Percentiles rank a stretch among this genome's conserved stretches.
Conservation (phyloP, 2,113 vertebrate genomes). For the Cinclus cinclus region DNA sequence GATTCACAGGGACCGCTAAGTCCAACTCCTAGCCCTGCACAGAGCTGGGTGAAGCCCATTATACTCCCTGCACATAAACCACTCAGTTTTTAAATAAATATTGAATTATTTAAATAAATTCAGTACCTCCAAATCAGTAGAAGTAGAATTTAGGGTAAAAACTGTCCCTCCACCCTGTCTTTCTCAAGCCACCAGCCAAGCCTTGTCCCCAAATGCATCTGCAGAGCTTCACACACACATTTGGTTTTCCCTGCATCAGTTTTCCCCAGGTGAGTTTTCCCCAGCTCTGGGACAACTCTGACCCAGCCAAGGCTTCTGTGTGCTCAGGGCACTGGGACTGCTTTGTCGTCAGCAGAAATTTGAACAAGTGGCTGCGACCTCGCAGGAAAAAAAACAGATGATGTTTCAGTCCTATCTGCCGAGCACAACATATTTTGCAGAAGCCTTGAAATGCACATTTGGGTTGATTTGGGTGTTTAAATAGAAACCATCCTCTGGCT, state of each 20-base stretch:
- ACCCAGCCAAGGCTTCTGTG: not conserved
- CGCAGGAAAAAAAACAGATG: not conserved
- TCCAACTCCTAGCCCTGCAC: not conserved
- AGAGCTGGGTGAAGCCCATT: not conserved
- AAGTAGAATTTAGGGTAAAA: not conserved
- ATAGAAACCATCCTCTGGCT: not conserved
- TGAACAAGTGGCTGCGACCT: not conserved
- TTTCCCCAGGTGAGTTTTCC: not conserved
- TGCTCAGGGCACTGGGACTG: not conserved
- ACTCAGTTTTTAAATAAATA: not conserved
- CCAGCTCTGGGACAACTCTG: not conserved
- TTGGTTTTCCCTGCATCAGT: not conserved
- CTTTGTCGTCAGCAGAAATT: not conserved
- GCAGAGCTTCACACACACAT: not conserved
- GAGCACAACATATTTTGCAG: not conserved
- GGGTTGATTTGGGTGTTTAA: not conserved
- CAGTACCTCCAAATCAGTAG: not conserved
- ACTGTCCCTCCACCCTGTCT: fast-evolving
- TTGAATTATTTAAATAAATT: not conserved
- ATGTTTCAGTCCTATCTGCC: not conserved
- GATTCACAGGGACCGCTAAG: not conserved
- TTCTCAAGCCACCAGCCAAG: not conserved
- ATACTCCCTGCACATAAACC: fast-evolving
- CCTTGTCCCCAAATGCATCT: not conserved
- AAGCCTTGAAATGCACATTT: not conserved